Percentiles rank a stretch among this genome's conserved stretches.
phyloP scores from a whole-genome alignment of 2,113 vertebrate genomes.

The Herpailurus yagouaroundi region DNA sequence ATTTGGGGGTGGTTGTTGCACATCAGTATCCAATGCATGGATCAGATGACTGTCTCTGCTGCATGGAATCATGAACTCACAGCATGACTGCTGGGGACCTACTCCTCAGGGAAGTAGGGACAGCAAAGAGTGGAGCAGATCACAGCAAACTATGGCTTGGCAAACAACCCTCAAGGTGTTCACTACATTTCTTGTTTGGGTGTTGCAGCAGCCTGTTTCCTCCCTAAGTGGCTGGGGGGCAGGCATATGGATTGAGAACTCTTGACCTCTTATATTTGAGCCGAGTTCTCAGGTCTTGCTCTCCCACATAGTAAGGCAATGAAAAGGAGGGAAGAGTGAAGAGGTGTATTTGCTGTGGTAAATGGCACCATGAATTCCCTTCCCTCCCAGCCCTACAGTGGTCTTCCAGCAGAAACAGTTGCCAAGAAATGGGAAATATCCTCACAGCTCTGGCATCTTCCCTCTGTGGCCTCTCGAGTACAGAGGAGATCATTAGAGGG shows the following conservation, averaged over 20 bases:
- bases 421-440: conserved; percentile 78
- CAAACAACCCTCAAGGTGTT: background rate
- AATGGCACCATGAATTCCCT: background rate
- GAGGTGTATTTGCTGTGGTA: background rate
- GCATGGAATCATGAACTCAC: background rate
- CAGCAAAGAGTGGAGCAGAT: background rate
- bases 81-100: background rate
- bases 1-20: background rate
- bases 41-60: background rate
- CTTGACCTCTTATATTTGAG: background rate
- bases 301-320: background rate
- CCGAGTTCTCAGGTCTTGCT: background rate
- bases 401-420: conserved; percentile 57
- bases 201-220: background rate
- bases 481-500: conserved; percentile 82
- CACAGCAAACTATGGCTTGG: background rate
- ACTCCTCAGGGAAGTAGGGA: background rate
- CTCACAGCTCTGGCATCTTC: conserved; percentile 75
- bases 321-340: background rate
- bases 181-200: background rate
- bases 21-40: background rate
- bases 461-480: conserved; percentile 72
- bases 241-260: background rate
- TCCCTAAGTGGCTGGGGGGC: background rate
- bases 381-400: background rate